Conservation (phyloP, 1,140 invertebrate species). For the Bicyclus anynana region DNA sequence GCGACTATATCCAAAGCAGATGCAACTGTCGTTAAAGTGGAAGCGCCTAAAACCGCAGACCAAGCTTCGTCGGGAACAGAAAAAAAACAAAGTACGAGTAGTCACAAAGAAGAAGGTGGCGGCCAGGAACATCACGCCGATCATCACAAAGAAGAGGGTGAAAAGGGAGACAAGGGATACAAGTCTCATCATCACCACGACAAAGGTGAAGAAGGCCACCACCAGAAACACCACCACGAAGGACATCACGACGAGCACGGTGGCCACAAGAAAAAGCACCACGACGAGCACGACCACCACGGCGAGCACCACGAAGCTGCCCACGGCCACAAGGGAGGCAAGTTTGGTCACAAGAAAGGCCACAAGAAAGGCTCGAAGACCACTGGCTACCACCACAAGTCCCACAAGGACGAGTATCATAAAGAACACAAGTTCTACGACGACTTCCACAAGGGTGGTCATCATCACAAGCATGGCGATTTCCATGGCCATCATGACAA, state of each 20-base stretch:
- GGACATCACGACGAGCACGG: conserved; percentile 85
- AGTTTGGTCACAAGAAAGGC: conserved; percentile 86
- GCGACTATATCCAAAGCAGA: conserved; percentile 9
- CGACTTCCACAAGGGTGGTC: conserved; percentile 86
- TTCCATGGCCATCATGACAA: conserved; percentile 83
- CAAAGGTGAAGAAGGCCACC: conserved; percentile 83
- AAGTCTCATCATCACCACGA: conserved; percentile 82
- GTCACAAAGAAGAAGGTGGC: conserved; percentile 79
- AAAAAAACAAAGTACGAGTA: conserved; percentile 67
- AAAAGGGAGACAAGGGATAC: conserved; percentile 83
- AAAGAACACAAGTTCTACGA: conserved; percentile 92
- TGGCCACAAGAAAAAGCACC: conserved; percentile 86
- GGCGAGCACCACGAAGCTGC: conserved; percentile 85
- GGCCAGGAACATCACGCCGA: conserved; percentile 81
- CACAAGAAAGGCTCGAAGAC: conserved; percentile 87
- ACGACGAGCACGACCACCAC: conserved; percentile 83
- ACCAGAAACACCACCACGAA: conserved; percentile 83
- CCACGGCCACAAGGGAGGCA: conserved; percentile 86
- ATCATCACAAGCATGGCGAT: conserved; percentile 83
- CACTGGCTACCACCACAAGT: conserved; percentile 87
- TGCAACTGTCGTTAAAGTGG: not conserved
- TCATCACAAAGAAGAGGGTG: conserved; percentile 80
- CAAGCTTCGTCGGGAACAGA: conserved; percentile 72
- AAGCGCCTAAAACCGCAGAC: conserved; percentile 33
- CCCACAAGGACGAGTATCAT: conserved; percentile 89